Conservation (phyloP, 2,888 invertebrate genomes). For the Sinohyriopsis cumingii region DNA sequence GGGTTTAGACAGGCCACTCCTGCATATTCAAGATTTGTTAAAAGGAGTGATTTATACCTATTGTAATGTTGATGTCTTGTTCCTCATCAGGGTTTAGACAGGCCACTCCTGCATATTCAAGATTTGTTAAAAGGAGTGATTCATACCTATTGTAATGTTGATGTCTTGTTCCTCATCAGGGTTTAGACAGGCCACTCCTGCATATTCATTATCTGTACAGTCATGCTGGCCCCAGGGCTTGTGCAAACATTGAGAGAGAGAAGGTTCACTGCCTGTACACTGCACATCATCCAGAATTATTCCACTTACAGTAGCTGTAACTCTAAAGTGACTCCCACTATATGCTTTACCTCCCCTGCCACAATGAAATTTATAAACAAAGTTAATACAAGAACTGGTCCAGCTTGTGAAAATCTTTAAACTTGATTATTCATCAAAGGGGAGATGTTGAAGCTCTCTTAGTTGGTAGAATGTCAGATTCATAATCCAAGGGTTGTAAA, state of each 20-base stretch:
- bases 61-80: background rate
- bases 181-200: slow-evolving; percentile 47
- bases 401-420: too few species aligned
- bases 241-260: slow-evolving; percentile 36
- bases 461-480: too few species aligned
- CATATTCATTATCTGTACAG: slow-evolving; percentile 51
- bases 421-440: too few species aligned
- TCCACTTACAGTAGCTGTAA: slow-evolving; percentile 11
- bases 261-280: slow-evolving; percentile 47
- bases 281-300: slow-evolving; percentile 49
- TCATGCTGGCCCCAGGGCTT: slow-evolving; percentile 36
- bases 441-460: too few species aligned
- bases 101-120: slow-evolving; percentile 52
- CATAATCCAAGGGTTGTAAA: too few species aligned
- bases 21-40: slow-evolving; percentile 46
- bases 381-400: too few species aligned
- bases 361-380: background rate
- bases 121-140: slow-evolving; percentile 10
- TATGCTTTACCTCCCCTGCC: slow-evolving; percentile 36
- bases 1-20: slow-evolving; percentile 44
- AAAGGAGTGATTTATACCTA: background rate
- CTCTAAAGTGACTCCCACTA: slow-evolving; percentile 28
- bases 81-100: slow-evolving; percentile 27
- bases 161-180: slow-evolving; percentile 2
- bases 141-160: background rate